Conservation (phyloP, 1,140 invertebrate genomes). For the Samia ricini region DNA sequence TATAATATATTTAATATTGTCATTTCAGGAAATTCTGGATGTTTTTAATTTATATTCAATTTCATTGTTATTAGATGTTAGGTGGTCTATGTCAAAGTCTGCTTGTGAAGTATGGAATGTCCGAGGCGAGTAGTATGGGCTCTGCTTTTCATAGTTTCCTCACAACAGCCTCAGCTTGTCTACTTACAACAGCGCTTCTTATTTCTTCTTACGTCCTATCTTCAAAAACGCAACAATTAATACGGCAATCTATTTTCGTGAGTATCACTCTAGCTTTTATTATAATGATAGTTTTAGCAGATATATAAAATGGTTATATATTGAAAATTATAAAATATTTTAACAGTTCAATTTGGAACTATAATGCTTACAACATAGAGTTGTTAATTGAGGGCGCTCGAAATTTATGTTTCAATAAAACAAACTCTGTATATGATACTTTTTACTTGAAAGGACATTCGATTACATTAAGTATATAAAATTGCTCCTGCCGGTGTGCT, state of each 20-base stretch:
- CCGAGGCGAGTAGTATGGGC: constrained; percentile 82
- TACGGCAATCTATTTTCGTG: constrained; percentile 89
- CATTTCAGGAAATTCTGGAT: too few relatives aligned
- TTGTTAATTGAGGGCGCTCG: too few relatives aligned
- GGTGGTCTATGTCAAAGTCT: constrained; percentile 87
- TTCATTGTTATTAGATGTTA: constrained; percentile 77
- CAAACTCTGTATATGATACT: too few relatives aligned
- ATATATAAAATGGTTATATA: not conserved
- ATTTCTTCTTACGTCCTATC: constrained; percentile 87
- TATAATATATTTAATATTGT: too few relatives aligned
- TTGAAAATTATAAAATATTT: too few relatives aligned
- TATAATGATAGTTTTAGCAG: not conserved
- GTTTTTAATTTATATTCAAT: not conserved
- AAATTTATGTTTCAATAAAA: too few relatives aligned
- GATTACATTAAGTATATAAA: too few relatives aligned
- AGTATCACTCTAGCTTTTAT: constrained; percentile 56
- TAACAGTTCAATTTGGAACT: too few relatives aligned
- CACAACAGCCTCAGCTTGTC: constrained; percentile 85
- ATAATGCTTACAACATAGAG: too few relatives aligned
- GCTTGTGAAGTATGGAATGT: constrained; percentile 85
- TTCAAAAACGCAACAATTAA: constrained; percentile 83
- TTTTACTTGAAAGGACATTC: too few relatives aligned
- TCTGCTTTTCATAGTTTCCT: constrained; percentile 86
- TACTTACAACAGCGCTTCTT: constrained; percentile 84
- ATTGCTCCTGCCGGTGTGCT: too few relatives aligned